phyloP scores from a whole-genome alignment of 2,797 vertebrate species.

The Semaprochilodus insignis region DNA sequence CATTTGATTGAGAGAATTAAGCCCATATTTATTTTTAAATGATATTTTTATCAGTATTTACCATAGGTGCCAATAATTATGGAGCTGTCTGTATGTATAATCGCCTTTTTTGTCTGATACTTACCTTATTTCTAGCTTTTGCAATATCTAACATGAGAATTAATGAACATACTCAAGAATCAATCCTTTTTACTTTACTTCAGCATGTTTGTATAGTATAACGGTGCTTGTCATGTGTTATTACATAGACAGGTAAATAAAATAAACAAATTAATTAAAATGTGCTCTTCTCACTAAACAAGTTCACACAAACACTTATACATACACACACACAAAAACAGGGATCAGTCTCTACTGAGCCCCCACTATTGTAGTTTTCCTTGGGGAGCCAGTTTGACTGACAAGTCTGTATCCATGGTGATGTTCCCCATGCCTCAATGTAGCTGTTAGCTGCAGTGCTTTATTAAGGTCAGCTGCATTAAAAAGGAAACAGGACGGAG shows the following conservation, averaged over 20 bases:
- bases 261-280: background rate
- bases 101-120: background rate
- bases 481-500: background rate
- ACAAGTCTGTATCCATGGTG: slow-evolving; percentile 62
- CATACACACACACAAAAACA: slow-evolving; percentile 13
- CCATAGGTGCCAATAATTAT: too few species aligned
- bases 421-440: slow-evolving; percentile 55
- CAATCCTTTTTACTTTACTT: background rate
- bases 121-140: background rate
- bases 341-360: slow-evolving; percentile 45
- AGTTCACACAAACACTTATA: background rate
- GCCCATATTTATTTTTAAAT: too few species aligned
- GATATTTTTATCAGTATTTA: too few species aligned
- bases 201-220: background rate
- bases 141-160: background rate
- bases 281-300: background rate
- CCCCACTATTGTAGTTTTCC: slow-evolving; percentile 74
- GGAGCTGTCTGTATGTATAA: background rate
- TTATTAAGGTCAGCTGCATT: too few species aligned
- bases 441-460: background rate
- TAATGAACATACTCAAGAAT: background rate
- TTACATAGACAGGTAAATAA: background rate
- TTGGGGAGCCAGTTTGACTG: slow-evolving; percentile 68
- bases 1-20: too few species aligned
- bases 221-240: background rate